Evolutionary conservation across 2,113 vertebrate species (phyloP).

Genomic region (Engraulis encrasicolus): DNA sequence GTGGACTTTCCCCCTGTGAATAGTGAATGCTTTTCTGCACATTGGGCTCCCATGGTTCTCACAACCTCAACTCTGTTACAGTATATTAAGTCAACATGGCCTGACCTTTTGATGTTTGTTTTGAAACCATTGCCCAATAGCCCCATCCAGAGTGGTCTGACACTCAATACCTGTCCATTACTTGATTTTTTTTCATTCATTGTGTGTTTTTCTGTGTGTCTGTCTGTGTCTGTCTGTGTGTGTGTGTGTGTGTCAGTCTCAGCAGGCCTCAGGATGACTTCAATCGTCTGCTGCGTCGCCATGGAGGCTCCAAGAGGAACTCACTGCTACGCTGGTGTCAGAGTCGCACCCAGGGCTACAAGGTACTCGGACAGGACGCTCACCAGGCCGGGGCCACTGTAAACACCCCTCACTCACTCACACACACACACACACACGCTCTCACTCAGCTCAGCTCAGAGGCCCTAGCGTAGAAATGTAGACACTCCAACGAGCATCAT

Average conservation of each 20-base stretch:
- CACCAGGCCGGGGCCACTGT: background rate
- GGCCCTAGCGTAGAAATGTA: too few relatives aligned
- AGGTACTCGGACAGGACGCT: conserved; percentile 65
- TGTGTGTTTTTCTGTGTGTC: conserved; percentile 16
- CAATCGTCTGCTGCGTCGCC: conserved; percentile 73
- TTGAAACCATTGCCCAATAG: conserved; percentile 1
- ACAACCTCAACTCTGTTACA: background rate
- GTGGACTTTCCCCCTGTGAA: background rate
- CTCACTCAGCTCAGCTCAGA: background rate
- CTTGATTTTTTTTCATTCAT: background rate
- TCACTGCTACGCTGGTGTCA: conserved; percentile 82
- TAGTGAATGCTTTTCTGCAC: background rate
- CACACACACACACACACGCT: background rate
- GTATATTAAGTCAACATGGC: conserved; percentile 16
- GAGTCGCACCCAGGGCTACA: conserved; percentile 77
- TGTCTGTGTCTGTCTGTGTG: background rate
- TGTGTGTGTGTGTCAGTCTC: conserved; percentile 33
- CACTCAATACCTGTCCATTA: background rate
- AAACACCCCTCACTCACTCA: background rate
- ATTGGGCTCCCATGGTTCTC: background rate
- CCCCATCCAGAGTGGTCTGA: background rate
- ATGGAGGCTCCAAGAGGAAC: conserved; percentile 81
- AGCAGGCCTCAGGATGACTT: conserved; percentile 76
- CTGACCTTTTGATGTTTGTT: conserved; percentile 15
- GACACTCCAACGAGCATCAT: too few relatives aligned